These are phyloP conservation scores for Drosophila borealis DNA, from an alignment of 2,888 invertebrate genomes.

Conservation along the genomic window DNA sequence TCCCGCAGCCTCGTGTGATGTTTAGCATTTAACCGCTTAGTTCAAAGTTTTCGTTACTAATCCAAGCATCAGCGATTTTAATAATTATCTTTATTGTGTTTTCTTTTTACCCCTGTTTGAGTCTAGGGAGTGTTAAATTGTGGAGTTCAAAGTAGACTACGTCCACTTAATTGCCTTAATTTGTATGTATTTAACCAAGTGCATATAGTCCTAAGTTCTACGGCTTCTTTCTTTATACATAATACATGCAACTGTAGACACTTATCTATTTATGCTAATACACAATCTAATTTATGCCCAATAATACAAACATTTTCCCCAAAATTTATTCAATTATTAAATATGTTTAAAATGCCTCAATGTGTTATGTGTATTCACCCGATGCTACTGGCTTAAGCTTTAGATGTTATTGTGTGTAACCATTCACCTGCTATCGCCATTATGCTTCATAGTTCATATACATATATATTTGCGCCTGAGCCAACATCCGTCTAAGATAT, in stretches of 20 bases:
- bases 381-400: conserved; percentile 35
- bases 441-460: conserved; percentile 15
- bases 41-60: conserved; percentile 27
- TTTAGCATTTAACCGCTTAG: conserved; percentile 19
- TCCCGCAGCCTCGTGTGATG: conserved; percentile 3
- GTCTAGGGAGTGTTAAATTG: neutral
- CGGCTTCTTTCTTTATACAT: neutral
- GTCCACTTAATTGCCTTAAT: conserved; percentile 2
- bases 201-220: conserved; percentile 1
- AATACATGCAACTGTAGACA: conserved; percentile 9
- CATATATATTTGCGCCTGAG: conserved; percentile 1
- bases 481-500: neutral
- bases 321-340: neutral
- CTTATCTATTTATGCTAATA: neutral
- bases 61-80: neutral
- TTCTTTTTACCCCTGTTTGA: neutral
- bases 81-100: neutral
- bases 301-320: neutral
- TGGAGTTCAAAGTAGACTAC: neutral
- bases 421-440: conserved; percentile 29
- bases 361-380: conserved; percentile 31
- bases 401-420: conserved; percentile 27
- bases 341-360: conserved; percentile 29
- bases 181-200: neutral
- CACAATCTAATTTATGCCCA: conserved; percentile 1